Percentiles rank a stretch among this genome's conserved stretches.
Evolutionary conservation across 2,888 invertebrate genomes (phyloP).

Genomic region (Mesochorus sp.): DNA sequence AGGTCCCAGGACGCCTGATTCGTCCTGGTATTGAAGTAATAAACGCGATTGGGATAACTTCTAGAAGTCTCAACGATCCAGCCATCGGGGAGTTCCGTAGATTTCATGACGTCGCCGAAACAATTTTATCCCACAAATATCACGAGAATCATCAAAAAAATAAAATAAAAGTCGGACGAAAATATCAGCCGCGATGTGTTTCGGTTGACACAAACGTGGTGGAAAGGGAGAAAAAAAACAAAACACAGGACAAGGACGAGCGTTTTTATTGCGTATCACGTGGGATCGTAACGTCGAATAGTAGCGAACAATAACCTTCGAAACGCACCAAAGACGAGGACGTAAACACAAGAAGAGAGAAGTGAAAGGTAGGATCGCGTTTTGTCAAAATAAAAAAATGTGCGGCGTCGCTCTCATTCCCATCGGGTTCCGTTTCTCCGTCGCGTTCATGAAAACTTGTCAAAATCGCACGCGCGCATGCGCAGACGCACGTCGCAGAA

Average conservation of each 20-base stretch:
- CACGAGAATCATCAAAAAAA: no score
- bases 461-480: background rate
- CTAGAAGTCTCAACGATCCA: conserved; percentile 74
- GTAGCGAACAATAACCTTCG: background rate
- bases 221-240: no score
- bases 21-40: conserved; percentile 76
- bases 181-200: no score
- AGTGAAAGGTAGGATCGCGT: conserved; percentile 32
- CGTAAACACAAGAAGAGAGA: no score
- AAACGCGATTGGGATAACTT: conserved; percentile 72
- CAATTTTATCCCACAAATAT: no score
- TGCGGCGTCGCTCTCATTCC: conserved; percentile 15
- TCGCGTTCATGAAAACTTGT: background rate
- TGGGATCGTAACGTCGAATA: background rate
- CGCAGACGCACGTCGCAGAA: conserved; percentile 4
- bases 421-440: conserved; percentile 5
- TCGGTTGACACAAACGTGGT: no score
- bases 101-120: conserved; percentile 51
- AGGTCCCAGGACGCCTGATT: conserved; percentile 71
- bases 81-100: conserved; percentile 67
- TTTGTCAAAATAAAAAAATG: conserved; percentile 36
- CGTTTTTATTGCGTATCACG: no score
- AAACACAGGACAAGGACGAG: no score
- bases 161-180: background rate
- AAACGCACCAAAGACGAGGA: background rate